phyloP scores from a whole-genome alignment of 2,888 invertebrate genomes.

The Neria commutata region DNA sequence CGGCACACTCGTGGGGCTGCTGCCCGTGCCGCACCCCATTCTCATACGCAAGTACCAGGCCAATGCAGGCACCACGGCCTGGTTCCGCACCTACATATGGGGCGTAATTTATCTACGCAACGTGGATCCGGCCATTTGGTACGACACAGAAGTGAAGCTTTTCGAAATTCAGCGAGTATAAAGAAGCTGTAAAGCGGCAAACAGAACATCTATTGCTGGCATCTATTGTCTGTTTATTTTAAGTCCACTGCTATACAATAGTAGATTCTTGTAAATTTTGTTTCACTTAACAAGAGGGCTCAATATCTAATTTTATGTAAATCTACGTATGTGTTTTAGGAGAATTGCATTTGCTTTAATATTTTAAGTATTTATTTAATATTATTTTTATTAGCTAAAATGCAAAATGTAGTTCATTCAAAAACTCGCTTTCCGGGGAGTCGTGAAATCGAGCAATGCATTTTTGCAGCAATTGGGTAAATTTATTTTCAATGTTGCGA shows the following conservation, averaged over 20 bases:
- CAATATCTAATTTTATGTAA: no score
- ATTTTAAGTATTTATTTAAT: no score
- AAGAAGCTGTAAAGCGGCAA: conserved; percentile 46
- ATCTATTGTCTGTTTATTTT: no score
- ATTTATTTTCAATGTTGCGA: no score
- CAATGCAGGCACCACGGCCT: conserved; percentile 97
- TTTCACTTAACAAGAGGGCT: no score
- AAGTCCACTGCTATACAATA: conserved; percentile 11
- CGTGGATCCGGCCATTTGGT: conserved; percentile 99
- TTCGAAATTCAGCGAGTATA: conserved; percentile 97
- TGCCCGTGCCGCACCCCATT: conserved; percentile 99
- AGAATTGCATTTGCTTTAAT: no score
- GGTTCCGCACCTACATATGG: conserved; percentile 99
- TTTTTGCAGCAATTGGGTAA: no score
- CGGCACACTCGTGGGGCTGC: conserved; percentile 93
- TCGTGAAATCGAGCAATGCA: no score
- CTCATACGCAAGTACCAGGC: conserved; percentile 99
- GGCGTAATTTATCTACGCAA: conserved; percentile 99
- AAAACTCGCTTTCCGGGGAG: no score
- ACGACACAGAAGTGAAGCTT: conserved; percentile 97
- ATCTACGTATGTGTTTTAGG: no score
- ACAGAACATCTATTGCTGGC: background rate
- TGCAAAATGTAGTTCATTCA: no score
- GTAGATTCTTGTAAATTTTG: conserved; percentile 6
- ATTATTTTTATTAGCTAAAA: no score